Conservation (phyloP, 2,888 invertebrate species). For the Dasysyrphus albostriatus region DNA sequence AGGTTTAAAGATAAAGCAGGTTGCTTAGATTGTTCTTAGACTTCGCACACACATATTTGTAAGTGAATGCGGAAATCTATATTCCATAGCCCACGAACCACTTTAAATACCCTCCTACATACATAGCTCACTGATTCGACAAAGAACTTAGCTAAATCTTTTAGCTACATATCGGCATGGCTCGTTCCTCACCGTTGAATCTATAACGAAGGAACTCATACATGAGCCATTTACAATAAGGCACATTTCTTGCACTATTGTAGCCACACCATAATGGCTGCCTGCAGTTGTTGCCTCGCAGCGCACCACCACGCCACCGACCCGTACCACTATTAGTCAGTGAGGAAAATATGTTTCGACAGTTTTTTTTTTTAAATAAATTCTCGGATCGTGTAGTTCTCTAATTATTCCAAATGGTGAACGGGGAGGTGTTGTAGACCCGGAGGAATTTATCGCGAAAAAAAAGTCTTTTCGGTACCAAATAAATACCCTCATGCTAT, state of each 20-base stretch:
- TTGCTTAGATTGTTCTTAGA: conserved; percentile 50
- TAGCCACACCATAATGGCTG: conserved; percentile 29
- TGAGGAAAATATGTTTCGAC: conserved; percentile 69
- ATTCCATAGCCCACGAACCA: conserved; percentile 45
- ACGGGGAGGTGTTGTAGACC: conserved; percentile 3
- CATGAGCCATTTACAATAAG: conserved; percentile 34
- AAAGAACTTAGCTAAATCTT: conserved; percentile 44
- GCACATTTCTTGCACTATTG: conserved; percentile 61
- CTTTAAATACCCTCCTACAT: conserved; percentile 45
- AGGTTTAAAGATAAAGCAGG: conserved; percentile 13
- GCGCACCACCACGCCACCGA: not conserved
- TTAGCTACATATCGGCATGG: not conserved
- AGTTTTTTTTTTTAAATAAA: conserved; percentile 72
- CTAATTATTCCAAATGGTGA: conserved; percentile 57
- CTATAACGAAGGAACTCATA: conserved; percentile 19
- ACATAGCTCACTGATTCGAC: conserved; percentile 47
- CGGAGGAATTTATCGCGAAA: conserved; percentile 14
- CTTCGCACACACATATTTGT: not conserved
- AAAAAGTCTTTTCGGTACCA: conserved; percentile 48
- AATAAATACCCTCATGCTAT: conserved; percentile 22
- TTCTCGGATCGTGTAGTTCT: conserved; percentile 69
- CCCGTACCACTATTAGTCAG: not conserved
- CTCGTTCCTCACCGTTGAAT: not conserved
- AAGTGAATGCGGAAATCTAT: conserved; percentile 68
- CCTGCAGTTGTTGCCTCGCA: not conserved